Evolutionary conservation across 2,113 vertebrate genomes (phyloP).

Genomic region (Cynocephalus volans): DNA sequence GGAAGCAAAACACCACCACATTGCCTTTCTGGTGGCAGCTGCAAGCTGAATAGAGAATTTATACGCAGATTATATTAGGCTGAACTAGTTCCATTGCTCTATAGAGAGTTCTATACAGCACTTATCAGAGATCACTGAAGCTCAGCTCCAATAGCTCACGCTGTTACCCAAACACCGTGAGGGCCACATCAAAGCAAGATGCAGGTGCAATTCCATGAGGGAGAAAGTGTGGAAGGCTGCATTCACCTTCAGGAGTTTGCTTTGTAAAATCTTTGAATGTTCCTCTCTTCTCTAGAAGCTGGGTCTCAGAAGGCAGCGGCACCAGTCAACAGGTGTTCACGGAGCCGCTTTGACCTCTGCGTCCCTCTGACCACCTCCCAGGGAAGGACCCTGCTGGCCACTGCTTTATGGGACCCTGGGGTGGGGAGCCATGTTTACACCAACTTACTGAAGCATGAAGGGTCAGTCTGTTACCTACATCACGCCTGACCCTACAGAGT

Average conservation of each 20-base stretch:
- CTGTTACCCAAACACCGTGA: not conserved
- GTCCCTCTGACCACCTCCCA: not conserved
- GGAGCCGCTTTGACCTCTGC: not conserved
- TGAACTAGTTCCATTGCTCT: not conserved
- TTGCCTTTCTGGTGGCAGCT: not conserved
- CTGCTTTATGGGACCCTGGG: not conserved
- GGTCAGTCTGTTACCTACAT: not conserved
- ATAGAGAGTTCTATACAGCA: not conserved
- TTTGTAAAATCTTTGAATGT: not conserved
- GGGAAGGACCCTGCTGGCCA: not conserved
- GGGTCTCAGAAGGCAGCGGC: not conserved
- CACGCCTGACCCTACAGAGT: not conserved
- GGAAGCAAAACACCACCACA: not conserved
- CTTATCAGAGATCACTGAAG: not conserved
- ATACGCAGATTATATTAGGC: not conserved
- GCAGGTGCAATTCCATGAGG: too few relatives aligned
- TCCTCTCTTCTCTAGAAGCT: not conserved
- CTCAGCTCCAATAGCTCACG: not conserved
- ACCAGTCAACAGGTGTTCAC: not conserved
- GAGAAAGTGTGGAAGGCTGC: not conserved
- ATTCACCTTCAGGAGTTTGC: not conserved
- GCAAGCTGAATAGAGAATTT: not conserved
- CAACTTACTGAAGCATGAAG: accelerated
- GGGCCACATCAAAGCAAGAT: not conserved
- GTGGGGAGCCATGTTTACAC: not conserved